Base-by-base conservation (phyloP, 2,888 invertebrate species). In the Maniola hyperantus region DNA sequence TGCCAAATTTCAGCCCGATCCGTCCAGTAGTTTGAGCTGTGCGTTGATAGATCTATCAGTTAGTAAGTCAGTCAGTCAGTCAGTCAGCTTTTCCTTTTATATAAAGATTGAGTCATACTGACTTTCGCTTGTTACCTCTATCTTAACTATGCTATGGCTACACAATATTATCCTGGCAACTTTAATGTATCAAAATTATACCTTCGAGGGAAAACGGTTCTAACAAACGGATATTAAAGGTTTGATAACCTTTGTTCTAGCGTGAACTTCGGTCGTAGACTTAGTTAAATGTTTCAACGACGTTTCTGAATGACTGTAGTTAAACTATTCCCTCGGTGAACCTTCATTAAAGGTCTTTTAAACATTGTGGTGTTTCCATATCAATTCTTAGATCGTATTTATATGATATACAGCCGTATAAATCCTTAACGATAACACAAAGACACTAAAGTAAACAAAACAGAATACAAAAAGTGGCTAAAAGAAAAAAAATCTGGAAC, bases 251-350 rank as follows among this genome's bases (percentile, higher is more conserved):
- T 66, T 68, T 65, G 63, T 55, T 60, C 54, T 64, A n/a, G 50
- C 59, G 60, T 64, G 65, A 68, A 70, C 65, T 70, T 68, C 48
- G 65, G 26, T 53, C 59, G 60, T 57, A 60, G 39, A 62, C 67
- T 68, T 63, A 68, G 68, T 59, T 70, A 65, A 70, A 67, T 64
- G 68, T 64, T 65, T n/a, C 61, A 57, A 70, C 46, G 64, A 63
- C 63, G 65, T 59, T 70, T 68, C 57, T 20, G 42, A 70, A 70
- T 60, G 60, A 64, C 63, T 64, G 46, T 65, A 64, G 60, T 59
- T 55, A 34, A 59, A 67, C 54, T 65, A 55, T 63, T 54, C 20
- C 50, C 54, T n/a, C n/a, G n/a, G 7, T 50, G 50, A 61, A 26
- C 54, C 54, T 66, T 60, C 34, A 18, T 50, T 69, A 55, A 18